Conservation (phyloP, 2,888 invertebrate genomes). For the Lucinisca nassula region DNA sequence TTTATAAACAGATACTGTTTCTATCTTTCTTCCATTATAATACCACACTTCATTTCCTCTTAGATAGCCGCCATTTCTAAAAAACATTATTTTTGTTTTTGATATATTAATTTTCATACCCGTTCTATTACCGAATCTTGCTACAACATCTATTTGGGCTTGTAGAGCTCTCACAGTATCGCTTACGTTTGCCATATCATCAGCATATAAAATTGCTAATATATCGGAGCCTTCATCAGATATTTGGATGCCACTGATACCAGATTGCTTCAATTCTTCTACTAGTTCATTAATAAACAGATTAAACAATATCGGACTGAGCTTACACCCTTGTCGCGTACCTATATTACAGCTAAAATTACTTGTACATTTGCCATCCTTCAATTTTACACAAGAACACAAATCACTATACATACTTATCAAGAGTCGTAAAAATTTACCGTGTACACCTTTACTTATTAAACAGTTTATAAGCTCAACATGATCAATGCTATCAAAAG, state of each 20-base stretch:
- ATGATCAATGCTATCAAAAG: too few species aligned
- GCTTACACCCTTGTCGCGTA: not conserved
- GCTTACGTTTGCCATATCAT: not conserved
- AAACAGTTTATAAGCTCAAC: too few species aligned
- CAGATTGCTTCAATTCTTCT: not conserved
- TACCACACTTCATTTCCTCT: not conserved
- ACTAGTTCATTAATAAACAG: slow-evolving; percentile 4
- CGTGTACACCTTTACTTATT: not conserved
- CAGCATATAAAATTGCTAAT: not conserved
- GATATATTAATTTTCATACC: not conserved
- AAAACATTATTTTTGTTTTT: not conserved
- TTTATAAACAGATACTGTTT: not conserved
- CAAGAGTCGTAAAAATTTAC: not conserved
- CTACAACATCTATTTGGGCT: not conserved
- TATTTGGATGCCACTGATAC: not conserved
- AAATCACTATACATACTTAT: not conserved
- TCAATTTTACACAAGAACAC: not conserved
- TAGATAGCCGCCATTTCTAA: not conserved
- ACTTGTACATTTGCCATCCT: not conserved
- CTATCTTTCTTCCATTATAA: not conserved
- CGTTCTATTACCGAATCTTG: not conserved
- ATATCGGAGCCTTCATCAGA: not conserved
- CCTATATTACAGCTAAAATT: not conserved
- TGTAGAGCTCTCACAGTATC: not conserved
- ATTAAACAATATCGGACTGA: not conserved